Evolutionary conservation across 1,140 invertebrate genomes (phyloP), one percentile per base, ranked within the genome.

Genomic region (Acromyrmex charruanus): DNA sequence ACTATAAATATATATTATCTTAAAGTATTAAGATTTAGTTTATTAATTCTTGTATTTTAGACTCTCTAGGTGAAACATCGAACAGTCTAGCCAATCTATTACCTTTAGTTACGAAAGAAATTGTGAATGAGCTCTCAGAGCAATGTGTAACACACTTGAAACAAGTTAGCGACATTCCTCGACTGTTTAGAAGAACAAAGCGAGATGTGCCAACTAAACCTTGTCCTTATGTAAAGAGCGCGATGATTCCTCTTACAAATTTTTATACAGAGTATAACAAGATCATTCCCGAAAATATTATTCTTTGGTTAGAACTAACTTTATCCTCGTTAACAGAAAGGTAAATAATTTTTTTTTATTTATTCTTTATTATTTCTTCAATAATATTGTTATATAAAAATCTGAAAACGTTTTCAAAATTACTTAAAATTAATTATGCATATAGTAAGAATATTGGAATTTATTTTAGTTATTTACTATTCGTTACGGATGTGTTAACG

Each of bases 181-280:
- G 99, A 89, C 95, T 99, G 51, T 99, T 99, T 94, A 96, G 99
- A 91, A 97, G 98, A 93, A 99, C 99, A 0, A 99, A 99, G 95
- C 96, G 98, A 90, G 98, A 98, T 89, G 96, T 97, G 63, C 98
- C 98, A 0, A 97, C 97, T 1, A 97, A 97, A 91, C 96, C 97
- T 66, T 98, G 98, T 81, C 93, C 96, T 39, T 99, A 99, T 94
- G 97, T 99, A 55, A 96, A 97, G 44, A 96, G 96, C 87, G 96
- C 98, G 90, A 91, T 98, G 1, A 95, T 96, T 71, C 95, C 96
- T 9, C 94, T 98, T 6, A 94, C 95, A 58, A 94, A 96, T n/a
- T 98, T 98, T 93, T 93, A 96, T 89, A 91, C 95, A 49, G 95
- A 96, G 87, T 96, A 97, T 88, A 95, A 94, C 55, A 93, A 93